Conservation (phyloP, 1,140 invertebrate species). For the Melipona quadrifasciata region DNA sequence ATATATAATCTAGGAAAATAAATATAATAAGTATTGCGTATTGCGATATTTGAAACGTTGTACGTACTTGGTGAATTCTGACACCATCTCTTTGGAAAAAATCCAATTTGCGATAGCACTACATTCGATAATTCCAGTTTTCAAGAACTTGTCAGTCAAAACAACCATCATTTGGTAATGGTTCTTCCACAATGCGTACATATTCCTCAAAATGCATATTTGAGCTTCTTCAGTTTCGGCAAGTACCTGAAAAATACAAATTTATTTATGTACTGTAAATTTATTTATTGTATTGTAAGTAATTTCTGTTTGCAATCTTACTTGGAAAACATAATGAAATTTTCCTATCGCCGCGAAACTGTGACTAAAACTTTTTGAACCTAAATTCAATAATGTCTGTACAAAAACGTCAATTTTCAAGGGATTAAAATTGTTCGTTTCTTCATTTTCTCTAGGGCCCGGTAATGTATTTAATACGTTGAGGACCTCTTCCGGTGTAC, state of each 20-base stretch:
- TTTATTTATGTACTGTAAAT: background rate
- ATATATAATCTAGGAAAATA: slow-evolving; percentile 87
- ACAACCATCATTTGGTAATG: slow-evolving; percentile 99
- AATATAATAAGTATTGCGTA: background rate
- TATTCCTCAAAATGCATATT: slow-evolving; percentile 95
- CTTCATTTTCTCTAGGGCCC: slow-evolving; percentile 88
- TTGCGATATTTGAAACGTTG: background rate
- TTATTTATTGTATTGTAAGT: background rate
- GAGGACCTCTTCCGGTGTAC: slow-evolving; percentile 94
- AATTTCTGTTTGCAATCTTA: slow-evolving; percentile 69
- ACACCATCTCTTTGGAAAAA: slow-evolving; percentile 97
- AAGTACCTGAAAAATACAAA: slow-evolving; percentile 84
- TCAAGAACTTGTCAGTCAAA: slow-evolving; percentile 97
- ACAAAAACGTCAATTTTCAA: slow-evolving; percentile 98
- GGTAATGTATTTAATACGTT: slow-evolving; percentile 93
- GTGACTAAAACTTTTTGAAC: slow-evolving; percentile 98
- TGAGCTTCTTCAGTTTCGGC: slow-evolving; percentile 97
- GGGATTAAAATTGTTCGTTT: slow-evolving; percentile 90
- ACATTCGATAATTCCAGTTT: slow-evolving; percentile 98
- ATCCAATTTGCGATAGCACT: slow-evolving; percentile 99
- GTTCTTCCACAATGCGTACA: slow-evolving; percentile 96
- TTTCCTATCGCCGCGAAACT: slow-evolving; percentile 98
- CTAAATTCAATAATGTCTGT: slow-evolving; percentile 95
- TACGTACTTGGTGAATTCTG: slow-evolving; percentile 93
- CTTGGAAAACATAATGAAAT: slow-evolving; percentile 97